Evolutionary conservation across 2,888 invertebrate species (phyloP).

Genomic region (Poecilus cupreus): DNA sequence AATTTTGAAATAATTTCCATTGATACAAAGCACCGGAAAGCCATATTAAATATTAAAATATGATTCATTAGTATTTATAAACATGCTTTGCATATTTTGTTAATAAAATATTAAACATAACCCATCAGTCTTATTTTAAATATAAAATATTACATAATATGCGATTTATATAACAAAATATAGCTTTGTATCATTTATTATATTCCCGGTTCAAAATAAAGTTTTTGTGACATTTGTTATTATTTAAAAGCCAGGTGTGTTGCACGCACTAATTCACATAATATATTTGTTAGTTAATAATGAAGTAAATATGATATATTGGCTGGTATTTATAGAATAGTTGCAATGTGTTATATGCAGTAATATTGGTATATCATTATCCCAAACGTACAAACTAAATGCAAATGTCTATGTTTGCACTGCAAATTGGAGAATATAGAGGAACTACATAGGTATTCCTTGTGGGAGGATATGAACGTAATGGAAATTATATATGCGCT

Average conservation of each 20-base stretch:
- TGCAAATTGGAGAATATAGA: constrained; percentile 6
- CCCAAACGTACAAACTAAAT: background rate
- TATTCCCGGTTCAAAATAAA: background rate
- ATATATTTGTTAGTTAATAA: constrained; percentile 10
- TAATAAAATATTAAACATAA: background rate
- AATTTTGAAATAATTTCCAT: background rate
- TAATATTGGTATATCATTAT: constrained; percentile 32
- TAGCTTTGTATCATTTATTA: background rate
- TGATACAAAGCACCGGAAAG: background rate
- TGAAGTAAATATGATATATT: background rate
- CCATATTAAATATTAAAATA: background rate
- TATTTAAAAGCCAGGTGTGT: background rate
- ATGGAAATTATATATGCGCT: too few relatives aligned
- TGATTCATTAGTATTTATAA: too few relatives aligned
- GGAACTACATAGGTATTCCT: too few relatives aligned
- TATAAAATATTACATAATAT: background rate
- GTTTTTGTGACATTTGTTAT: background rate
- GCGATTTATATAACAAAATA: background rate
- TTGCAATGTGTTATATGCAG: constrained; percentile 3
- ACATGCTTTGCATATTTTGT: background rate
- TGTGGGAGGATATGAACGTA: too few relatives aligned
- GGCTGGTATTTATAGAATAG: background rate
- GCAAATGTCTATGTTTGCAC: background rate
- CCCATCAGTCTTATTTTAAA: background rate
- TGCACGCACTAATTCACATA: background rate